Percentiles rank a stretch among this genome's conserved stretches.
Evolutionary conservation across 1,140 invertebrate genomes (phyloP).

Genomic region (Muscidifurax raptorellus): DNA sequence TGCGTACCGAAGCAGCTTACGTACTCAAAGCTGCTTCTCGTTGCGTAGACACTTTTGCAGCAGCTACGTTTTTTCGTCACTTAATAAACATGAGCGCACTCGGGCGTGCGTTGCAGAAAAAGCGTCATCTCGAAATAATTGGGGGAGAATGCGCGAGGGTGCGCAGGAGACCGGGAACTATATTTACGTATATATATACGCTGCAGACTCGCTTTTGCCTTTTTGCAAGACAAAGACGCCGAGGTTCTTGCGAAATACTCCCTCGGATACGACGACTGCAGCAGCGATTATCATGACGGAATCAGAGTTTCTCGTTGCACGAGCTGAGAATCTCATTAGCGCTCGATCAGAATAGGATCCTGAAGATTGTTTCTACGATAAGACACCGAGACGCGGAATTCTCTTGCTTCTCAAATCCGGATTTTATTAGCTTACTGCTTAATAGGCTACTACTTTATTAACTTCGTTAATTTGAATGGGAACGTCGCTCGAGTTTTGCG

Average conservation of each 20-base stretch:
- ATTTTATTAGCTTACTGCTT: slow-evolving; percentile 20
- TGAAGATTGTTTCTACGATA: slow-evolving; percentile 36
- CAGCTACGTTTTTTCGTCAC: not conserved
- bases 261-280: too few species aligned
- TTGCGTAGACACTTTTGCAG: not conserved
- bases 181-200: not conserved
- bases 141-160: too few species aligned
- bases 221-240: too few species aligned
- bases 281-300: not conserved
- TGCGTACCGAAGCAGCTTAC: not conserved
- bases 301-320: not conserved
- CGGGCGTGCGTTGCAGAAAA: not conserved
- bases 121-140: not conserved
- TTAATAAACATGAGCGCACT: slow-evolving; percentile 13
- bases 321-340: not conserved
- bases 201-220: not conserved
- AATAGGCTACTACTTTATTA: slow-evolving; percentile 34
- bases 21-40: not conserved
- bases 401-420: not conserved
- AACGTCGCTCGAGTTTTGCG: too few species aligned
- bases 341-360: not conserved
- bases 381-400: not conserved
- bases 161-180: not conserved
- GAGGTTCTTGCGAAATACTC: not conserved
- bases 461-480: slow-evolving; percentile 38